Conservation (phyloP, 2,797 vertebrate genomes). For the Anabacerthia variegaticeps region DNA sequence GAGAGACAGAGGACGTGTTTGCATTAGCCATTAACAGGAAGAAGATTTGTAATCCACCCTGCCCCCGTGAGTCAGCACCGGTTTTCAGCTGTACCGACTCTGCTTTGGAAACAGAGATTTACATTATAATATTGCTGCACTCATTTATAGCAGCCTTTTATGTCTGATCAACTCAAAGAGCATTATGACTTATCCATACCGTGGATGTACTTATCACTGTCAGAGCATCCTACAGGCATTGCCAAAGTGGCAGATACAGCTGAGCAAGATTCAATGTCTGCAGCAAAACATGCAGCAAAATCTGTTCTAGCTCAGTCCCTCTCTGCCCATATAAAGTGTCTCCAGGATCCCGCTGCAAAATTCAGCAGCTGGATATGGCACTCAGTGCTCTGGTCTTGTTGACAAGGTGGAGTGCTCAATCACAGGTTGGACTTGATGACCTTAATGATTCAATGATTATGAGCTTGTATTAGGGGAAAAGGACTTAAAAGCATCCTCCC, state of each 20-base stretch:
- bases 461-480: not conserved
- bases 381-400: accelerated
- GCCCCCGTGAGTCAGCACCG: not conserved
- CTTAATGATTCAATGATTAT: not conserved
- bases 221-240: not conserved
- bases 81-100: not conserved
- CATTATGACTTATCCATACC: not conserved
- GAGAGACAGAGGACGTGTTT: not conserved
- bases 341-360: not conserved
- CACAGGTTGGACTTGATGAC: accelerated
- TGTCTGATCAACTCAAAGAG: not conserved
- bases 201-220: not conserved
- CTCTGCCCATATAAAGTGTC: not conserved
- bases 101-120: not conserved
- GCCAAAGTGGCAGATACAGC: not conserved
- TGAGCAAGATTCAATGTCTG: not conserved
- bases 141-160: not conserved
- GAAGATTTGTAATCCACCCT: not conserved
- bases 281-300: not conserved
- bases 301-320: not conserved
- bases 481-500: accelerated
- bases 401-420: not conserved
- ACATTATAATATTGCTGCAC: not conserved
- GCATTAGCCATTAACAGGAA: not conserved
- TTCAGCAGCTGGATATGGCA: accelerated